Conservation (phyloP, 1,140 invertebrate genomes). For the Anoplolepis gracilipes region DNA sequence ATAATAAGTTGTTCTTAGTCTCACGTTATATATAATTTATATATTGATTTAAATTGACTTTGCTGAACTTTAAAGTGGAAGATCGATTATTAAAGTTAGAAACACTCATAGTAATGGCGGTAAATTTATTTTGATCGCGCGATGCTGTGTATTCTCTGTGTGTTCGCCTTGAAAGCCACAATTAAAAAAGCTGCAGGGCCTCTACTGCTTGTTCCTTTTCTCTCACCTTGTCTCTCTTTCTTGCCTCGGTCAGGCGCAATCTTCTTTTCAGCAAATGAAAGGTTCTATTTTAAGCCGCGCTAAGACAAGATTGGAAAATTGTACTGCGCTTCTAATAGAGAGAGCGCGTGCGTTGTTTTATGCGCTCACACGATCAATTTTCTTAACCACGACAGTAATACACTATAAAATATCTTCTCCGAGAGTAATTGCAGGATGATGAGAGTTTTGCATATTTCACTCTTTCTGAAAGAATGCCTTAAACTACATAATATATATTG, state of each 20-base stretch:
- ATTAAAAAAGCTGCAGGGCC: constrained; percentile 69
- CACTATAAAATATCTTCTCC: constrained; percentile 14
- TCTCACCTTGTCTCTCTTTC: neutral
- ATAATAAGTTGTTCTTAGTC: neutral
- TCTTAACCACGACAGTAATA: constrained; percentile 25
- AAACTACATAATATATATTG: neutral
- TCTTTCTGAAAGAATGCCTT: neutral
- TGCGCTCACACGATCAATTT: constrained; percentile 69
- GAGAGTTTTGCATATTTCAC: constrained; percentile 13
- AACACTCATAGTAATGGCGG: neutral
- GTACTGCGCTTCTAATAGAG: constrained; percentile 70
- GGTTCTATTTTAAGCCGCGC: constrained; percentile 75
- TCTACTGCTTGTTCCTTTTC: constrained; percentile 16
- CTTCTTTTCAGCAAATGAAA: constrained; percentile 72
- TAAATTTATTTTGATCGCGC: constrained; percentile 23
- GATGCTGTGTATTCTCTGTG: constrained; percentile 26
- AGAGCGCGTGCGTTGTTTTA: constrained; percentile 67
- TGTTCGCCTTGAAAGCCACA: constrained; percentile 62
- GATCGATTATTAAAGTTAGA: neutral
- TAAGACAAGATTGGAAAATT: constrained; percentile 74
- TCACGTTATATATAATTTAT: neutral
- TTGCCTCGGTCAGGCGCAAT: constrained; percentile 44
- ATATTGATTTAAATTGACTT: neutral
- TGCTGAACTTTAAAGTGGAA: neutral
- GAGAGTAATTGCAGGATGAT: constrained; percentile 27